A percentile compares a stretch with the other conserved stretches of the same genome.
phyloP scores from a whole-genome alignment of 2,797 vertebrate species.

The Aplochiton taeniatus region DNA sequence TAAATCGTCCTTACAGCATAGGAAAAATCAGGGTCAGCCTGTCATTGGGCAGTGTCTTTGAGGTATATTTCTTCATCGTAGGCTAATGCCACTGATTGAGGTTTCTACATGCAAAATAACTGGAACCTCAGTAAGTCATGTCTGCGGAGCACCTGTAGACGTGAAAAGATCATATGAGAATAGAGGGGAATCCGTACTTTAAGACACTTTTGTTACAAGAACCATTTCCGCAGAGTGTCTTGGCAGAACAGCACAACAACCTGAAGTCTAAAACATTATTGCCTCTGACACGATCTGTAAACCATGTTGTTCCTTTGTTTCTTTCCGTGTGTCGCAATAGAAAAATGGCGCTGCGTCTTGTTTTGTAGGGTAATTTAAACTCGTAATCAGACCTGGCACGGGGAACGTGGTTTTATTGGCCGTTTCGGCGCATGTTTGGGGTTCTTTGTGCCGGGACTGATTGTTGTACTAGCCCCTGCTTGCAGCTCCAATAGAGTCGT shows the following conservation, averaged over 20 bases:
- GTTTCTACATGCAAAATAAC: no score
- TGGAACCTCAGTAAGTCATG: background rate
- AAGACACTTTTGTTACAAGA: slow-evolving; percentile 23
- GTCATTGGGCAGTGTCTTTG: no score
- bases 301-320: slow-evolving; percentile 39
- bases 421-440: slow-evolving; percentile 35
- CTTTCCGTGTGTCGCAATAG: slow-evolving; percentile 26
- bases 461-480: slow-evolving; percentile 17
- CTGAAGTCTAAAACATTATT: slow-evolving; percentile 58
- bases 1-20: no score
- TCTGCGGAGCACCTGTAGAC: background rate
- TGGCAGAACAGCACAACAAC: slow-evolving; percentile 61
- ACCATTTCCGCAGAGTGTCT: slow-evolving; percentile 50
- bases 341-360: no score
- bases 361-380: slow-evolving; percentile 31
- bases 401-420: slow-evolving; percentile 26
- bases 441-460: slow-evolving; percentile 31
- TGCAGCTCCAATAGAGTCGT: slow-evolving; percentile 2
- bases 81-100: no score
- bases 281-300: slow-evolving; percentile 75
- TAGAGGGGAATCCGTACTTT: background rate
- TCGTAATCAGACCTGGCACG: slow-evolving; percentile 38
- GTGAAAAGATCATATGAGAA: slow-evolving; percentile 23
- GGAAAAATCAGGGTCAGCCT: background rate
- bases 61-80: no score